Evolutionary conservation across 2,113 vertebrate species (phyloP).

Genomic region (Notiomystis cincta): DNA sequence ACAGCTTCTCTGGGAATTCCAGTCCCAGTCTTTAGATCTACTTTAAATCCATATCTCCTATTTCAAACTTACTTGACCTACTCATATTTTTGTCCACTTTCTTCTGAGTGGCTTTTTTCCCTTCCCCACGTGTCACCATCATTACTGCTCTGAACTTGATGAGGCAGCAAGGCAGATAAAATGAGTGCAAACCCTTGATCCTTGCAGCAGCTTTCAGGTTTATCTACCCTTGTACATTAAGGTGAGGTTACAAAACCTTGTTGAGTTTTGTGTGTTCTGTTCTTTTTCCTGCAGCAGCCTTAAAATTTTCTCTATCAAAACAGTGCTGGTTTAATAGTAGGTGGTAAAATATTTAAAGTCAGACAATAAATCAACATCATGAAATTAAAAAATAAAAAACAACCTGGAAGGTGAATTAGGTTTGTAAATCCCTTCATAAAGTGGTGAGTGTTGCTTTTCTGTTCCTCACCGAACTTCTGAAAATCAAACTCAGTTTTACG

Average conservation of each 20-base stretch:
- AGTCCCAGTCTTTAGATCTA: not conserved
- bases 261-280: not conserved
- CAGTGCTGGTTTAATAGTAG: accelerated
- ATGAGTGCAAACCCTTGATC: not conserved
- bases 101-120: not conserved
- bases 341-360: not conserved
- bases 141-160: not conserved
- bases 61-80: not conserved
- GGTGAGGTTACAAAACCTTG: no score
- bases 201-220: not conserved
- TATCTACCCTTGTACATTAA: not conserved
- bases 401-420: not conserved
- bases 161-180: not conserved
- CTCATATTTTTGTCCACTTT: not conserved
- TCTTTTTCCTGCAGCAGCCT: not conserved
- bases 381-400: not conserved
- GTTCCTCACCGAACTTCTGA: not conserved
- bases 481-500: not conserved
- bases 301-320: not conserved
- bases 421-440: not conserved
- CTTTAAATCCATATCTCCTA: not conserved
- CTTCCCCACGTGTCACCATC: accelerated
- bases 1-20: not conserved
- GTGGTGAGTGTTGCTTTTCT: not conserved
- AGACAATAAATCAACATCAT: not conserved